These are phyloP conservation scores for Geopemphigus sp. DNA, from an alignment of 1,140 invertebrate species.

Conservation along the genomic window DNA sequence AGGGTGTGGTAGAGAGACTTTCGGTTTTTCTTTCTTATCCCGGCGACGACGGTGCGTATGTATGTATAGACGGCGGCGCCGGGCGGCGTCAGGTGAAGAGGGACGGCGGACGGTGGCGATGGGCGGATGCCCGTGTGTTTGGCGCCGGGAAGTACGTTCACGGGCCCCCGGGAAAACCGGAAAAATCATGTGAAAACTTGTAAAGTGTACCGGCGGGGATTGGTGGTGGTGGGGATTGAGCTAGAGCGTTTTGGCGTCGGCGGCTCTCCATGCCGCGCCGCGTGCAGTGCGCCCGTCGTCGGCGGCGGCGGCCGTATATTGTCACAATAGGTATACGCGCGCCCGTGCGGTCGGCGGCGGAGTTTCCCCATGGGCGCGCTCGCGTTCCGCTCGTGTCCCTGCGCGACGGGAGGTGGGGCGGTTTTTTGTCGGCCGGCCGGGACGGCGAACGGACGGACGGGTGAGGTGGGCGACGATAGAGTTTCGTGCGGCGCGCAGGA, in stretches of 20 bases:
- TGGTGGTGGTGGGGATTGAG: not conserved
- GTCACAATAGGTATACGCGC: slow-evolving; percentile 34
- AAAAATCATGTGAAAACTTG: slow-evolving; percentile 50
- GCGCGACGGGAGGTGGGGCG: not conserved
- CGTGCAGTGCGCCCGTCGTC: not conserved
- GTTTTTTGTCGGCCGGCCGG: not conserved
- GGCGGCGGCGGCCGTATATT: slow-evolving; percentile 5
- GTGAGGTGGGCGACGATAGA: not conserved
- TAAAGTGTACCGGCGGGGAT: slow-evolving; percentile 2
- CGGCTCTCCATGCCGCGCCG: not conserved
- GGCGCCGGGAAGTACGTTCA: slow-evolving; percentile 47
- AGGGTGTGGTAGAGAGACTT: not conserved
- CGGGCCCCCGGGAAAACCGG: slow-evolving; percentile 28
- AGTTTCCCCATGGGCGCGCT: slow-evolving; percentile 7
- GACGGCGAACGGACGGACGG: not conserved
- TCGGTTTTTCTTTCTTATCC: slow-evolving; percentile 30
- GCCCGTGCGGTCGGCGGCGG: not conserved
- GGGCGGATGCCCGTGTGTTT: slow-evolving; percentile 17
- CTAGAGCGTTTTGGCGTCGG: slow-evolving; percentile 41
- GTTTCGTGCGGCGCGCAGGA: not conserved
- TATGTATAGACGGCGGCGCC: too few species aligned
- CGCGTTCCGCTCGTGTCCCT: slow-evolving; percentile 12
- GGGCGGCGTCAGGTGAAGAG: too few species aligned
- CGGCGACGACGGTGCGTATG: slow-evolving; percentile 1
- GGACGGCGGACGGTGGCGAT: too few species aligned